These are phyloP conservation scores for Tupiocoris notatus DNA, from an alignment of 2,888 invertebrate genomes.

Conservation along the genomic window DNA sequence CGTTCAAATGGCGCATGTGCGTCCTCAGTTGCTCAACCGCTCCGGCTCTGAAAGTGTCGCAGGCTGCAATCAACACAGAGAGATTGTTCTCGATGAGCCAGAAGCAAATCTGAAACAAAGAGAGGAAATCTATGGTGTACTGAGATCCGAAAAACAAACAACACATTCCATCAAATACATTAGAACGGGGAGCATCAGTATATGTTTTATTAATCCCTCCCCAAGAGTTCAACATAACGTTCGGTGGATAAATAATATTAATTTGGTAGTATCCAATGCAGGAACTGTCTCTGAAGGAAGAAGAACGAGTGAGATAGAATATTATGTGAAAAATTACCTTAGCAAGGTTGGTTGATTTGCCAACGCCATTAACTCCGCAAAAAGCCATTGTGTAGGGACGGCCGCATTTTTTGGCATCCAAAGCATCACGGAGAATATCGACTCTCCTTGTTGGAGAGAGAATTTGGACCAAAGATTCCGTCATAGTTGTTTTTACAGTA, in stretches of 20 bases:
- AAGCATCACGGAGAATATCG: constrained; percentile 92
- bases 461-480: constrained; percentile 89
- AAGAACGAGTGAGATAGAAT: too few species aligned
- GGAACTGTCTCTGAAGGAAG: too few species aligned
- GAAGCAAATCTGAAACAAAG: constrained; percentile 81
- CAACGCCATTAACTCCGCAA: constrained; percentile 99
- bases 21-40: constrained; percentile 98
- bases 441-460: constrained; percentile 92
- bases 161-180: too few species aligned
- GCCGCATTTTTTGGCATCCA: constrained; percentile 78
- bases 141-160: too few species aligned
- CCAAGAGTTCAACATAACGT: too few species aligned
- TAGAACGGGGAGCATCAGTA: too few species aligned
- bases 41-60: constrained; percentile 98
- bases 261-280: too few species aligned
- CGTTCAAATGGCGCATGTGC: constrained; percentile 88
- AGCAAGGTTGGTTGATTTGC: constrained; percentile 97
- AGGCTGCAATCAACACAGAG: constrained; percentile 94
- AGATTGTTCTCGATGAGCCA: constrained; percentile 98
- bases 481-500: constrained; percentile 82
- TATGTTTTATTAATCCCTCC: too few species aligned
- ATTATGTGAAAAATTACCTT: too few species aligned
- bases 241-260: background rate
- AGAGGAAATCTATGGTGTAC: too few species aligned
- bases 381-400: constrained; percentile 95